Base-by-base conservation (phyloP, 2,888 invertebrate species). In the Epinotia demarniana region DNA sequence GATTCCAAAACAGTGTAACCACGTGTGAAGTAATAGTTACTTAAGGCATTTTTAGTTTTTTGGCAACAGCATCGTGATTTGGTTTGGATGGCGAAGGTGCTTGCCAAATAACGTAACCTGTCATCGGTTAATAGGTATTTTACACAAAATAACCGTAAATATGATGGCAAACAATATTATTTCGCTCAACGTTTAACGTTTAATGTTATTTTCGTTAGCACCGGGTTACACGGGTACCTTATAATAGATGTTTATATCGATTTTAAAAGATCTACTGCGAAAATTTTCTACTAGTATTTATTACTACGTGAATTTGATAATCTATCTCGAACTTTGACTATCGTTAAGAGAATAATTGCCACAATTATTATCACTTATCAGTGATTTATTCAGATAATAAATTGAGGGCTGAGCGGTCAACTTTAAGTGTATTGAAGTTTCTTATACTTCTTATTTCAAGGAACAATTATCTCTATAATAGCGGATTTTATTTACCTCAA, bases 101-200 rank as follows among this genome's bases (percentile, higher is more conserved):
- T 61, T 70, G 70, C 70, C 70, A 70, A 70, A 70, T 70, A 49
- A 46, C 70, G 70, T 49, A 27, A 46, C 60, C 27, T 61, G 70
- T 68, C 70, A 70, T 27, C 70, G 46, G 68, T 43, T 58, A 68
- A 68, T 68, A 68, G 43, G 68, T 68, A 68, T 57, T 53, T 68
- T 68, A 57, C 33, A 68, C 57, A 68, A 62, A 43, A 62, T 62
- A 62, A 62, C 39, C 43, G 43, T 57, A 68, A 57, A 58, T 43
- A 68, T 23, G 13, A 58, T 58, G 43, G 23, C 43, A 18, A 58
- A 68, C 39, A 33, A 61, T 43, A 18, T 68, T 23, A 19, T 43
- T 16, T 68, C 57, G 55, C 39, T 57, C 19, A 43, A 16, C 57
- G 23, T 23, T 61, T 8, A 61, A 19, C 33, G 18, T 55, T 57